Base-by-base conservation (phyloP, 2,888 invertebrate genomes). In the Tribolium freemani region DNA sequence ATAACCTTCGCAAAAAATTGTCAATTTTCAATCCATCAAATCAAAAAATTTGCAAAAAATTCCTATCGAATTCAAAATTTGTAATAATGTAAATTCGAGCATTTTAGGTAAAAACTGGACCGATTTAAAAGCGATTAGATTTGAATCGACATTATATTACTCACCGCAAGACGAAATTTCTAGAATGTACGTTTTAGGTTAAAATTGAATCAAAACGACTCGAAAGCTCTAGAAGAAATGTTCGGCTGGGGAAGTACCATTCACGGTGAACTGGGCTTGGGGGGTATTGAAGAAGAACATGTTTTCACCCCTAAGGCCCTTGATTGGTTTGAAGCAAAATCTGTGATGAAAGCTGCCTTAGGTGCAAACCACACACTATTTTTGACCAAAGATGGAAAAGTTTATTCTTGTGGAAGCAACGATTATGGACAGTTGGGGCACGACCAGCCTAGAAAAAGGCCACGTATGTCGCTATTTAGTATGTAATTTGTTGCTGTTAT, bases 361-460 rank as follows among this genome's bases (percentile, higher is more conserved):
- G 97, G 97, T 16, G 91, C 93, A 79, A 92, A 92, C 77, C 96
- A 97, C 85, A 93, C 95, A 0, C 84, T 97, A 9, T 90, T 96
- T 75, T 88, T 96, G 0, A 92, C 94, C 0, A 88, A 88, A 71
- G 90, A 91, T 83, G 97, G 98, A 6, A 90, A 93, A 80, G 88
- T 98, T 4, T 97, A 92, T 86, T 93, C 96, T 1, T 98, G 97
- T 88, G 99, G 99, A 0, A 94, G 90, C 83, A 99, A 99, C 88
- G 96, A 97, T 82, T 91, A 91, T 81, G 96, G 96, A 0, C 98
- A 99, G 85, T 89, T 99, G 64, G 98, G 98, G 3, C 94, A 94
- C 82, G 88, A 89, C 31, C 87, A 89, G 80, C 88, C 91, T 50
- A 88, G 90, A 82, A 91, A 90, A 88, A 88, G 90, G 88, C 90